Percentiles rank a stretch among this genome's conserved stretches.
phyloP scores from a whole-genome alignment of 2,797 vertebrate genomes.

The Gambusia yucatana region DNA sequence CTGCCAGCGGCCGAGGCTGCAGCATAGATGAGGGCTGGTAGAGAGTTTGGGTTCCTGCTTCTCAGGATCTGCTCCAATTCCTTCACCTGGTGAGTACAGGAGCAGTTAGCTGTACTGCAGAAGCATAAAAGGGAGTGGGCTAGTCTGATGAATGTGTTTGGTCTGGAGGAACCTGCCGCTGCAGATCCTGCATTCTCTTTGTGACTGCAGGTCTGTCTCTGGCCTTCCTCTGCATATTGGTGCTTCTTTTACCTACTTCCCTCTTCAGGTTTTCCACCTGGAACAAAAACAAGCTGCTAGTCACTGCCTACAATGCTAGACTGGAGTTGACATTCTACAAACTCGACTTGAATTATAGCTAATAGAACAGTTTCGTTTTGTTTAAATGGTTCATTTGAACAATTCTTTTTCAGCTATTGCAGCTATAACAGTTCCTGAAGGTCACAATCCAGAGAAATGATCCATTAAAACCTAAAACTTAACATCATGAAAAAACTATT shows the following conservation, averaged over 20 bases:
- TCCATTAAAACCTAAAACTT: too few species aligned
- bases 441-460: not conserved
- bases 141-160: fast-evolving
- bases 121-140: not conserved
- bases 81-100: constrained; percentile 68
- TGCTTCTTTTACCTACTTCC: constrained; percentile 79
- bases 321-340: not conserved
- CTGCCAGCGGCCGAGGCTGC: constrained; percentile 74
- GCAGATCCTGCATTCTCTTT: constrained; percentile 89
- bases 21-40: constrained; percentile 91
- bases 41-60: constrained; percentile 89
- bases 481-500: too few species aligned
- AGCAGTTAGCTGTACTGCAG: not conserved
- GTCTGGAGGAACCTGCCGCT: constrained; percentile 81
- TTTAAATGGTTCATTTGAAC: not conserved
- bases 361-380: not conserved
- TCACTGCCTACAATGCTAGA: not conserved
- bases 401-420: not conserved
- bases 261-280: constrained; percentile 88
- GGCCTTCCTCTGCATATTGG: constrained; percentile 81
- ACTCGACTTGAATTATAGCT: not conserved
- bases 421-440: not conserved
- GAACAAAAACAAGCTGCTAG: constrained; percentile 13
- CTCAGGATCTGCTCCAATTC: constrained; percentile 84
- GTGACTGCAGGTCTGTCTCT: constrained; percentile 83